Evolutionary conservation across 2,888 invertebrate genomes (phyloP).

Genomic region (Adineta ricciae): DNA sequence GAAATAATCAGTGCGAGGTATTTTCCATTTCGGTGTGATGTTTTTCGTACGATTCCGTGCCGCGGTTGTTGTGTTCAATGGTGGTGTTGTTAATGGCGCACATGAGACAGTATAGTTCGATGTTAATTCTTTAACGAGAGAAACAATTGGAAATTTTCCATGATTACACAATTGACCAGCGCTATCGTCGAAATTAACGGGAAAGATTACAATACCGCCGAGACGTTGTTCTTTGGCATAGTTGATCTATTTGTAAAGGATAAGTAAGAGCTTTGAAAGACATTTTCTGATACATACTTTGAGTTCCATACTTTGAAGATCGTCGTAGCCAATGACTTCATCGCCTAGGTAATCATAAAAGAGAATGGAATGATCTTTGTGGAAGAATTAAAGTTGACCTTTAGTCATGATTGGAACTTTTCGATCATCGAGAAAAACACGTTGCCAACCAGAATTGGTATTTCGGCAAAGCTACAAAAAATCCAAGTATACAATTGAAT

Average conservation of each 20-base stretch:
- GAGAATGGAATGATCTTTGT: background rate
- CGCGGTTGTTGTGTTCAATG: background rate
- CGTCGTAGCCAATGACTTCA: background rate
- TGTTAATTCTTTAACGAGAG: conserved; percentile 11
- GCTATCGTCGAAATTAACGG: conserved; percentile 28
- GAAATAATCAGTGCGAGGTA: background rate
- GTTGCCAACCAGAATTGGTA: conserved; percentile 29
- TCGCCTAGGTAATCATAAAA: background rate
- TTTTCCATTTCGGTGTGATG: conserved; percentile 30
- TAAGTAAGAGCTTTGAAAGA: background rate
- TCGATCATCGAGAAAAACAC: conserved; percentile 29
- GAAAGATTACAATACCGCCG: background rate
- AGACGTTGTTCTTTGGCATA: conserved; percentile 26
- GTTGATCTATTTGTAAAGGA: conserved; percentile 1
- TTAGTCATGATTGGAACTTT: conserved; percentile 32
- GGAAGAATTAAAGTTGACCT: background rate
- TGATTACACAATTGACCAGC: conserved; percentile 28
- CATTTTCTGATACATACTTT: background rate
- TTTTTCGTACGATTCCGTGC: conserved; percentile 10
- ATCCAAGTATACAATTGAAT: background rate
- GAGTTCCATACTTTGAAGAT: background rate
- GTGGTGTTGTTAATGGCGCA: background rate
- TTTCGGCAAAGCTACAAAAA: conserved; percentile 23
- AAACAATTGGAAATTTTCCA: conserved; percentile 31
- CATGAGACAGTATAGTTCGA: conserved; percentile 21